Conservation (phyloP, 1,140 invertebrate genomes). For the Lasioglossum baleicum region DNA sequence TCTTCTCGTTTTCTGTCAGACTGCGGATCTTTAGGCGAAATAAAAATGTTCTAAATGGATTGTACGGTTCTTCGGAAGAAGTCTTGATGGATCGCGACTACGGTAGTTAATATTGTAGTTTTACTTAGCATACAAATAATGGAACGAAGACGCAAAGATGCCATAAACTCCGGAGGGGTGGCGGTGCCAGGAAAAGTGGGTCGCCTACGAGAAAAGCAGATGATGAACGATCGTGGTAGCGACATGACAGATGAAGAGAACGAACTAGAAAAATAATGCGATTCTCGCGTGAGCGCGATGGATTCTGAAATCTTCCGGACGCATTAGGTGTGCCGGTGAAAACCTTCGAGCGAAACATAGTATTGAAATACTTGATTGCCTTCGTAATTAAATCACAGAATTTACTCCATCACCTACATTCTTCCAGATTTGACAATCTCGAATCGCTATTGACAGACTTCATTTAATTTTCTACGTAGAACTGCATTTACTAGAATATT, state of each 20-base stretch:
- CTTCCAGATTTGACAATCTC: not conserved
- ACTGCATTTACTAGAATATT: no score
- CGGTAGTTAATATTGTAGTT: no score
- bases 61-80: no score
- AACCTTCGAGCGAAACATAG: conserved; percentile 13
- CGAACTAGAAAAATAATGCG: conserved; percentile 56
- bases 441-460: no score
- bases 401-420: rapidly evolving
- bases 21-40: no score
- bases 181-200: conserved; percentile 49
- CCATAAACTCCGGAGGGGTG: conserved; percentile 20
- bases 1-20: no score
- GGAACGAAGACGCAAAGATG: conserved; percentile 18
- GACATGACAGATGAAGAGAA: conserved; percentile 25
- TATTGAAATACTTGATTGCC: conserved; percentile 1
- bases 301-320: conserved; percentile 34
- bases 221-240: conserved; percentile 54
- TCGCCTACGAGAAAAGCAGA: conserved; percentile 44
- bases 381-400: not conserved
- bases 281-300: conserved; percentile 59
- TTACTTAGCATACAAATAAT: conserved; percentile 49
- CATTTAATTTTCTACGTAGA: no score
- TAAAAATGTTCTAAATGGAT: no score
- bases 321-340: not conserved
- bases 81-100: no score